Base-by-base conservation (phyloP, 2,113 vertebrate species). In the Ascaphus truei region DNA sequence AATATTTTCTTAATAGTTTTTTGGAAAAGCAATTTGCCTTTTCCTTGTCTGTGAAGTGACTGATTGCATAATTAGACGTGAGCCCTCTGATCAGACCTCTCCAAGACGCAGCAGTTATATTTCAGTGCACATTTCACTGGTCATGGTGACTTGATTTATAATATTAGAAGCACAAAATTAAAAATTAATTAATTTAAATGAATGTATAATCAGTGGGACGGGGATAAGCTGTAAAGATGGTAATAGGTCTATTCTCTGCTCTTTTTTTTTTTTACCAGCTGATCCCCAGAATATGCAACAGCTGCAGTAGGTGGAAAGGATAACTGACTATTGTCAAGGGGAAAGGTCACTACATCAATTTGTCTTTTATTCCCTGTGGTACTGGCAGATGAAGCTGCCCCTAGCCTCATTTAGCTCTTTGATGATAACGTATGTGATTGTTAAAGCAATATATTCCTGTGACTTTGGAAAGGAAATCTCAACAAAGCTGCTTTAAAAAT, bases 131-230 rank as follows among this genome's bases (percentile, higher is more conserved):
- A 11, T 63, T 80, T 73, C 67, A 29, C 69, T 72, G 68, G 29
- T 9, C 72, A 71, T 39, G 6, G 12, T 83, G 76, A 62, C 75
- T 86, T 87, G 87, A 90, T 89, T 88, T 86, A 85, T 89, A 84
- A 68, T 64, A 77, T 77, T 59, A 78, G 76, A 84, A 82, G 79
- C 67, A 23, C 75, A 79, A 85, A 88, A 88, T 89, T 86, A 89
- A 89, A 86, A 84, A 81, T 88, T 85, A 87, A 89, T 90, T 90
- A 83, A 86, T 86, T 88, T 71, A 72, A 80, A 74, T 77, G 81
- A 83, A 76, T 81, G 72, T 76, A 73, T 83, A 79, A 88, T 86
- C 75, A 83, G 77, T 59, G 69, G 66, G 72, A 78, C 73, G 51
- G 76, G 69, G 41, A 8, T 62, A 53, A 72, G 76, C 68, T 31